A percentile compares a stretch with the other conserved stretches of the same genome.
phyloP scores from a whole-genome alignment of 2,797 vertebrate species.

The Cottoperca gobio region DNA sequence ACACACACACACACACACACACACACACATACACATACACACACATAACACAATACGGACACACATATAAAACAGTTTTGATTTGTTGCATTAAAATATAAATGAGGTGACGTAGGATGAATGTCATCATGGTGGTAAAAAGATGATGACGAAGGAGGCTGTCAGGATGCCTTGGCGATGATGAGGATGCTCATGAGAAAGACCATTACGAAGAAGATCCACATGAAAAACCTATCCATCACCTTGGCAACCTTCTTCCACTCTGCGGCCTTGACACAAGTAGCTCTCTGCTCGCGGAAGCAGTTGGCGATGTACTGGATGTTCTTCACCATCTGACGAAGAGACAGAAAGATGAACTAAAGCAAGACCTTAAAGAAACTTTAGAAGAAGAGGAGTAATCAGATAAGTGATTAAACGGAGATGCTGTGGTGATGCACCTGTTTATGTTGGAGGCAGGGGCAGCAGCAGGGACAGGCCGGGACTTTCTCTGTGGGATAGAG shows the following conservation, averaged over 20 bases:
- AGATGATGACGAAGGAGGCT: slow-evolving; percentile 1
- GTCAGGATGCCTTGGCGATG: slow-evolving; percentile 92
- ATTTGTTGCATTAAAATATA: slow-evolving; percentile 27
- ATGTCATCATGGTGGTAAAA: background rate
- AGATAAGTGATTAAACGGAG: background rate
- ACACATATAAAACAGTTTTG: slow-evolving; percentile 22
- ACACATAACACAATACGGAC: slow-evolving; percentile 25
- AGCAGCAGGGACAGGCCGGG: slow-evolving; percentile 81
- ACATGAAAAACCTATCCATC: slow-evolving; percentile 99
- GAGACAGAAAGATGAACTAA: background rate
- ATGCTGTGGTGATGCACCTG: slow-evolving; percentile 61
- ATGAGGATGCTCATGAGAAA: slow-evolving; percentile 97
- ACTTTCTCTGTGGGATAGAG: slow-evolving; percentile 66
- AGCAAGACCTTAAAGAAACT: slow-evolving; percentile 4
- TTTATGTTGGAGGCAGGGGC: slow-evolving; percentile 78
- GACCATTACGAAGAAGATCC: slow-evolving; percentile 98
- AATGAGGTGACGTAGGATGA: slow-evolving; percentile 7
- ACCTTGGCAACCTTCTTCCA: slow-evolving; percentile 99
- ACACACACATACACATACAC: slow-evolving; percentile 11
- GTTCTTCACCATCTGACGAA: slow-evolving; percentile 86
- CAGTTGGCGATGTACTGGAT: slow-evolving; percentile 95
- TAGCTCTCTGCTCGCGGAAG: slow-evolving; percentile 92
- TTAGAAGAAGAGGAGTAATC: slow-evolving; percentile 10
- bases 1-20: slow-evolving; percentile 23
- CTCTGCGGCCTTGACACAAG: slow-evolving; percentile 90